Percentiles rank a stretch among this genome's conserved stretches.
phyloP scores from a whole-genome alignment of 1,140 invertebrate genomes.

The Drosophila busckii region DNA sequence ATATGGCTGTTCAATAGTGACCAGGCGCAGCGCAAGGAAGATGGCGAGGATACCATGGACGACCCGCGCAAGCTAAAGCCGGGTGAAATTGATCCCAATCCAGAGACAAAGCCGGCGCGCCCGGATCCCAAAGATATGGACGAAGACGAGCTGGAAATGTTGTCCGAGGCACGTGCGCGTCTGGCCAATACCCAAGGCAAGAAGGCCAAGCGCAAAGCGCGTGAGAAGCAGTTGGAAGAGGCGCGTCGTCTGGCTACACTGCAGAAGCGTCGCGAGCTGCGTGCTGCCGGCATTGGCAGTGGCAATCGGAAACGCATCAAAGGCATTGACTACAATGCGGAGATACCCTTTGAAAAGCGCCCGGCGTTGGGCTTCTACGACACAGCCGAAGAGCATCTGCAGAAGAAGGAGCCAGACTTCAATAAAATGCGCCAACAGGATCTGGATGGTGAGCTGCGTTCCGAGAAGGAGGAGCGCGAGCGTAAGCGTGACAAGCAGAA shows the following conservation, averaged over 20 bases:
- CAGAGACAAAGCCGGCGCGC: constrained; percentile 98
- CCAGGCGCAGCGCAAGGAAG: constrained; percentile 98
- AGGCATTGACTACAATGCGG: constrained; percentile 98
- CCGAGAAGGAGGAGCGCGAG: constrained; percentile 93
- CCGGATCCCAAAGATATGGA: constrained; percentile 99
- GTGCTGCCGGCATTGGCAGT: constrained; percentile 95
- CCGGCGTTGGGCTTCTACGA: constrained; percentile 96
- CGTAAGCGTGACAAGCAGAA: constrained; percentile 95
- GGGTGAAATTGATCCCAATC: constrained; percentile 99
- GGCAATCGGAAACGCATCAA: constrained; percentile 74
- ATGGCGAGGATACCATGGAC: constrained; percentile 93
- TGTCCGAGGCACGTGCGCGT: constrained; percentile 98
- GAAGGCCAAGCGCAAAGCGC: constrained; percentile 98
- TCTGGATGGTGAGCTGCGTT: constrained; percentile 93
- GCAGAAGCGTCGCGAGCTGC: constrained; percentile 96
- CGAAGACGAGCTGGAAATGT: constrained; percentile 99
- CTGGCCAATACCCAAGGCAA: constrained; percentile 99
- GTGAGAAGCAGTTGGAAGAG: constrained; percentile 99
- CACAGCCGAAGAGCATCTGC: constrained; percentile 92
- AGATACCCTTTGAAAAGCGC: constrained; percentile 98
- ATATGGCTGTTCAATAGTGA: constrained; percentile 83
- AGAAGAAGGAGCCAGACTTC: constrained; percentile 94
- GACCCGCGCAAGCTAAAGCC: constrained; percentile 98
- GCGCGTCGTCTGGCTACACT: constrained; percentile 96
- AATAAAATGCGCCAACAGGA: constrained; percentile 93